phyloP scores from a whole-genome alignment of 2,797 vertebrate species.

The Sebastes vulpes region DNA sequence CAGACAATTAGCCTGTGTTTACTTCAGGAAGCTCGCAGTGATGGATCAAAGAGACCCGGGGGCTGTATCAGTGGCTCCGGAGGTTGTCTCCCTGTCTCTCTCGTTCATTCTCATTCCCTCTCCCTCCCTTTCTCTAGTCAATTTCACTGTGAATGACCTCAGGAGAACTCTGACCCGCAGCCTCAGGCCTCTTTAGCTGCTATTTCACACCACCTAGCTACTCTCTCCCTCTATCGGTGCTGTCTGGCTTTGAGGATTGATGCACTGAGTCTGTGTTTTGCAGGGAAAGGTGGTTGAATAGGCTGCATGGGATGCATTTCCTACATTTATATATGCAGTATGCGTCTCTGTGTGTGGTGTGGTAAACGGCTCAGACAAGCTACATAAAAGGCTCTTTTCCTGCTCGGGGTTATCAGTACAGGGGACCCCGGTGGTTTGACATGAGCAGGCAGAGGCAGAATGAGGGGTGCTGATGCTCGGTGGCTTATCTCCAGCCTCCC shows the following conservation, averaged over 20 bases:
- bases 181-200: conserved; percentile 52
- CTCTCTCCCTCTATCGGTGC: background rate
- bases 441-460: conserved; percentile 61
- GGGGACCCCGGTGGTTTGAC: conserved; percentile 61
- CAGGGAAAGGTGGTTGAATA: background rate
- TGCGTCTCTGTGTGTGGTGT: background rate
- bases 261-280: conserved; percentile 14
- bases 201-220: conserved; percentile 35
- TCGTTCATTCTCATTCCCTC: conserved; percentile 40
- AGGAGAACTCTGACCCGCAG: conserved; percentile 58
- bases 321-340: conserved; percentile 18
- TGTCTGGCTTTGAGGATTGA: conserved; percentile 29
- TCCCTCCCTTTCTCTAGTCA: conserved; percentile 25
- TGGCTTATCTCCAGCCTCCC: conserved; percentile 74
- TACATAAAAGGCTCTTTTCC: conserved; percentile 50
- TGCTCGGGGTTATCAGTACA: conserved; percentile 70
- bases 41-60: conserved; percentile 86
- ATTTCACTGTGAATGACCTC: conserved; percentile 46
- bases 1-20: conserved; percentile 94
- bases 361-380: conserved; percentile 34
- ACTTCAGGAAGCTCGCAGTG: conserved; percentile 83
- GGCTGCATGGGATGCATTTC: background rate
- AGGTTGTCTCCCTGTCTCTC: conserved; percentile 64
- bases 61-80: conserved; percentile 76
- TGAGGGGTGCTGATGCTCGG: conserved; percentile 47